phyloP scores from a whole-genome alignment of 2,113 vertebrate species.

The Myiozetetes cayanensis region DNA sequence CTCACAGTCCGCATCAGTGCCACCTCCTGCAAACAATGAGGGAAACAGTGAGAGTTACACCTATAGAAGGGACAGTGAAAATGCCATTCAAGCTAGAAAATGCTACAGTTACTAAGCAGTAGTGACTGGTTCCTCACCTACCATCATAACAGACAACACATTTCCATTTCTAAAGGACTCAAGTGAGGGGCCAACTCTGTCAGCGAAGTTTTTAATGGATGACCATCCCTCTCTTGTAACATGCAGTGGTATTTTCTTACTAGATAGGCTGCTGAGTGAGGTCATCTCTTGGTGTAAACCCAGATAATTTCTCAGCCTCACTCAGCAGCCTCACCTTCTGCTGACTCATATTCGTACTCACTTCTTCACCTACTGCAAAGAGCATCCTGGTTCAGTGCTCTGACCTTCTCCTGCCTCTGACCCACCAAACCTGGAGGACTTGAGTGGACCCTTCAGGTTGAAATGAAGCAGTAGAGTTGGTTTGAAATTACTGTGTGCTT shows the following conservation, averaged over 20 bases:
- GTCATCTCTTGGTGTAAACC: not conserved
- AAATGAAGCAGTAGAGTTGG: not conserved
- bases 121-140: not conserved
- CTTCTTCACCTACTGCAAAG: not conserved
- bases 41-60: not conserved
- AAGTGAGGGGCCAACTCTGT: not conserved
- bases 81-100: not conserved
- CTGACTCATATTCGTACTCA: not conserved
- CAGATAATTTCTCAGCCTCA: not conserved
- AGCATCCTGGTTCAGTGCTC: not conserved
- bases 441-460: not conserved
- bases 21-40: slow-evolving; percentile 39
- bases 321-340: not conserved
- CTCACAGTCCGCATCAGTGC: slow-evolving; percentile 71
- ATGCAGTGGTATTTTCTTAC: not conserved
- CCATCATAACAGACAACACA: not conserved
- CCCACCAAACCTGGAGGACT: not conserved
- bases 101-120: not conserved
- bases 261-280: not conserved
- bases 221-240: not conserved
- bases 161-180: not conserved
- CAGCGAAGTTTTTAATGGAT: not conserved
- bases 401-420: not conserved
- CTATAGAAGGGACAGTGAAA: not conserved
- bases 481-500: not conserved